Conservation (phyloP, 2,113 vertebrate species). For the Sebastes schlegelii region DNA sequence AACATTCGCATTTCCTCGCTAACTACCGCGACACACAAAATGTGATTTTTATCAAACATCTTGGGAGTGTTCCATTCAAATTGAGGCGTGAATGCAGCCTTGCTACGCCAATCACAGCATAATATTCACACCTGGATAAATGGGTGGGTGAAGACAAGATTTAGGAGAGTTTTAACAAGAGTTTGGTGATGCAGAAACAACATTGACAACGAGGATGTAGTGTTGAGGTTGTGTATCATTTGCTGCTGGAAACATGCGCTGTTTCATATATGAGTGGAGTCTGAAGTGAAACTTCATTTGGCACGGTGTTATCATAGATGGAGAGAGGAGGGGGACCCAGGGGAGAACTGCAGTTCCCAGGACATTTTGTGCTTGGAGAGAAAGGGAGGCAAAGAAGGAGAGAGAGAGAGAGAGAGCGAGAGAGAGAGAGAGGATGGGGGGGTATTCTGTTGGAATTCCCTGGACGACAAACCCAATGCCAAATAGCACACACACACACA, state of each 20-base stretch:
- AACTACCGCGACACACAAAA: conserved; percentile 23
- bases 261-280: conserved; percentile 37
- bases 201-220: neutral
- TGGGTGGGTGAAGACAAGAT: conserved; percentile 20
- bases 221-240: neutral
- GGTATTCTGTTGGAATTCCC: conserved; percentile 66
- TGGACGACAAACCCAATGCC: conserved; percentile 49
- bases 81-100: conserved; percentile 10
- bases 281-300: conserved; percentile 56
- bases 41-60: conserved; percentile 23
- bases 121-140: conserved; percentile 9
- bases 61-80: neutral
- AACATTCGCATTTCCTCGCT: conserved; percentile 23
- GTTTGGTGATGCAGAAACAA: conserved; percentile 15
- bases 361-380: conserved; percentile 67
- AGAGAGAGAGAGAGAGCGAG: conserved; percentile 18
- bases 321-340: conserved; percentile 25
- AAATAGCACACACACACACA: conserved; percentile 43
- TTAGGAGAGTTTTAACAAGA: conserved; percentile 17
- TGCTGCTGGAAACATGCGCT: conserved; percentile 1
- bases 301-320: conserved; percentile 30
- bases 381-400: conserved; percentile 27
- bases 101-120: conserved; percentile 3
- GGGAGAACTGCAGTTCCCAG: conserved; percentile 72
- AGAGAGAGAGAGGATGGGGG: neutral